Evolutionary conservation across 2,113 vertebrate genomes (phyloP).

Genomic region (Prinia subflava): DNA sequence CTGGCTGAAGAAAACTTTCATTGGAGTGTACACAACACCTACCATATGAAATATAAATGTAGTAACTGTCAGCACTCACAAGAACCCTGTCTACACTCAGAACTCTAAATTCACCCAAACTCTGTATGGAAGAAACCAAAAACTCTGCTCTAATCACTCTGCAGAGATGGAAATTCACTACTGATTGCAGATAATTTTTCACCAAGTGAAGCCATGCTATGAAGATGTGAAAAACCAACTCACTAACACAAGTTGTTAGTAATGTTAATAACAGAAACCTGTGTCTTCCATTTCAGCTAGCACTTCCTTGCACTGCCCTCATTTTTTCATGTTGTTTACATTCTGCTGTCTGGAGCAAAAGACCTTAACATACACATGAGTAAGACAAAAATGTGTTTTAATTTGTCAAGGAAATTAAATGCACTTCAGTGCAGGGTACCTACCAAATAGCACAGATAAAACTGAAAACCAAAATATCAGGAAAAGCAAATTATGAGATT

Average conservation of each 20-base stretch:
- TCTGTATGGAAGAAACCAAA: background rate
- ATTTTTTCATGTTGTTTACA: slow-evolving; percentile 25
- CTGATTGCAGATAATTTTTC: background rate
- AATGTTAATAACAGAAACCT: background rate
- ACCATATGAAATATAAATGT: background rate
- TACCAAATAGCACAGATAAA: background rate
- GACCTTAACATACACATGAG: background rate
- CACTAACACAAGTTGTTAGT: background rate
- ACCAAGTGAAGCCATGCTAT: background rate
- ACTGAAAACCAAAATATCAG: background rate
- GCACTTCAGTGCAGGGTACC: background rate
- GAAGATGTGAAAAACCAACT: background rate
- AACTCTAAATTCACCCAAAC: background rate
- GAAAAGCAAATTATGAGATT: background rate
- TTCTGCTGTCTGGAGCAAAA: background rate
- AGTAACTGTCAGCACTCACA: background rate
- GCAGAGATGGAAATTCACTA: background rate
- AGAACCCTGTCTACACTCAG: background rate
- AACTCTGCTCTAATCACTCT: background rate
- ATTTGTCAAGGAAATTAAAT: background rate
- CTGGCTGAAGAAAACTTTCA: background rate
- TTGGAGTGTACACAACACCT: background rate
- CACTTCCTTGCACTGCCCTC: background rate
- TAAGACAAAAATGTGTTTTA: background rate
- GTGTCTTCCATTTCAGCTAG: background rate